These are phyloP conservation scores for Drosophila rhopaloa DNA, from an alignment of 1,140 invertebrate genomes.

Conservation along the genomic window DNA sequence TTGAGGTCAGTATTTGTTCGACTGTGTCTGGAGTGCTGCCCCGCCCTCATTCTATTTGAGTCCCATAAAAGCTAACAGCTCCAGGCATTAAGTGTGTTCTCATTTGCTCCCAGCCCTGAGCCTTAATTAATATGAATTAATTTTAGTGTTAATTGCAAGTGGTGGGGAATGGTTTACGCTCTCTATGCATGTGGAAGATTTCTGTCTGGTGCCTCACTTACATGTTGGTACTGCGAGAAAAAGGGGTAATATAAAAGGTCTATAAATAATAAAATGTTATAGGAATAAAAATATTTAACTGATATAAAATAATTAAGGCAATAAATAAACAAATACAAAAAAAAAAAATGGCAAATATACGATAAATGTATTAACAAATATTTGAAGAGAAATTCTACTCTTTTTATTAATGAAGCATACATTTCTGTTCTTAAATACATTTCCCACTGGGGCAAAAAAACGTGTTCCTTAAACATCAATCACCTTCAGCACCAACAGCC, in stretches of 20 bases:
- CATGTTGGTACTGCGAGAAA: slow-evolving; percentile 58
- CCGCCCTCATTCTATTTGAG: slow-evolving; percentile 31
- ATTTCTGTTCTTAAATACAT: background rate
- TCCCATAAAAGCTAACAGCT: slow-evolving; percentile 70
- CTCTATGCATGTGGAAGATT: slow-evolving; percentile 44
- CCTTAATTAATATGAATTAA: slow-evolving; percentile 83
- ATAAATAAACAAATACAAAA: background rate
- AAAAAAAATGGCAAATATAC: too few relatives aligned
- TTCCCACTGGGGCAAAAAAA: background rate
- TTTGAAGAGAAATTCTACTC: too few relatives aligned
- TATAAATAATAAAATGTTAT: too few relatives aligned
- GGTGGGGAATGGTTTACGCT: slow-evolving; percentile 60
- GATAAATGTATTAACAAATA: too few relatives aligned
- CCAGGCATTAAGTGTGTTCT: slow-evolving; percentile 75
- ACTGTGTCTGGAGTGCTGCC: slow-evolving; percentile 31
- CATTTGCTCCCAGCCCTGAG: slow-evolving; percentile 60
- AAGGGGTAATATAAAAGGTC: background rate
- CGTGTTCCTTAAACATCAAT: slow-evolving; percentile 46
- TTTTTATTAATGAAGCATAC: too few relatives aligned
- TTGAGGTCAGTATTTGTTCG: slow-evolving; percentile 77
- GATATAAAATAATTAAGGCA: too few relatives aligned
- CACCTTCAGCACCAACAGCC: slow-evolving; percentile 27
- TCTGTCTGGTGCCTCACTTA: slow-evolving; percentile 35
- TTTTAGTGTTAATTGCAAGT: slow-evolving; percentile 82
- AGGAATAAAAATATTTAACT: too few relatives aligned